Base-by-base conservation (phyloP, 2,113 vertebrate genomes). In the Scartelaos histophorus region DNA sequence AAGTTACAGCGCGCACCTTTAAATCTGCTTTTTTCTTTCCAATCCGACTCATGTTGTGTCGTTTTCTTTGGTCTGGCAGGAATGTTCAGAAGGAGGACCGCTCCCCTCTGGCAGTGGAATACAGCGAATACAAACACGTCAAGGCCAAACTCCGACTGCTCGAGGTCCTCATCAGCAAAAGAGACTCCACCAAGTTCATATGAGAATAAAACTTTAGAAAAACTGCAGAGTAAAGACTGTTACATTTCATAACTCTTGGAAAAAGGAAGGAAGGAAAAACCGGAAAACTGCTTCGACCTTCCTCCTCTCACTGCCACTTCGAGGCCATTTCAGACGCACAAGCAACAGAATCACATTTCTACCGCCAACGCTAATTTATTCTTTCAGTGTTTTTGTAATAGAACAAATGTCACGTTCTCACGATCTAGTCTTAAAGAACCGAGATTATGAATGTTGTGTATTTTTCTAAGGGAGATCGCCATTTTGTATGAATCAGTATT, bases 151-250 rank as follows among this genome's bases (percentile, higher is more conserved):
- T 99, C 67, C 89, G 95, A 81, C 94, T 99, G 29, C 88, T 99
- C 89, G 97, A 99, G 77, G 98, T 97, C 72, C 95, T 99, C 74
- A 98, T 99, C 92, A 98, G 95, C 94, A 99, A 99, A 92, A 94
- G 95, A 94, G 96, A 96, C 88, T 86, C 94, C 1, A 67, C 83
- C 0, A 93, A 93, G 64, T 85, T 92, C 38, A 90, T 92, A 75
- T 94, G 84, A 88, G 67, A 24, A 13, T n/a, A 54, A 54, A 54
- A 54, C 51, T 9, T 21, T 4, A 2, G 29, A 54, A 2, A n/a
- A 7, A 54, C 51, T 54, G 51, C 3, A 2, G 51, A 6, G 2
- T 19, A 73, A 81, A 34, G 43, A 56, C 29, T 3, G 13, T 64
- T 64, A 64, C 61, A 64, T 64, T 64, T 64, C 61, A 43, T 38